Conservation (phyloP, 2,113 vertebrate species). For the Pollachius pollachius region DNA sequence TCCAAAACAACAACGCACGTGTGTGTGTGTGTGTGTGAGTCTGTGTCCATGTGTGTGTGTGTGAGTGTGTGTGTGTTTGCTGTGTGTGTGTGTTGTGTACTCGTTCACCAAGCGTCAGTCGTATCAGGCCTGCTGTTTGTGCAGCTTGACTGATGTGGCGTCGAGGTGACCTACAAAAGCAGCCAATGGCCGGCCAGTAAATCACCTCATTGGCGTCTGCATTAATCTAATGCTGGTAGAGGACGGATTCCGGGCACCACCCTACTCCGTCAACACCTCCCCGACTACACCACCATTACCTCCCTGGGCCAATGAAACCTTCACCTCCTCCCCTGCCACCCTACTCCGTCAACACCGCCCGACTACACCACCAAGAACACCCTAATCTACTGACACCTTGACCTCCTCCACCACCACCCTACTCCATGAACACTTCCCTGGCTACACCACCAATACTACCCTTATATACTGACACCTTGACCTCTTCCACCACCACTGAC, state of each 20-base stretch:
- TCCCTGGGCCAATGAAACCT: no score
- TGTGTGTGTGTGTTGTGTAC: conserved; percentile 37
- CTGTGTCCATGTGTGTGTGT: conserved; percentile 7
- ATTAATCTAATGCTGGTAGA: conserved; percentile 68
- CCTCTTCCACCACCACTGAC: conserved; percentile 21
- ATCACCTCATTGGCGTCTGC: conserved; percentile 61
- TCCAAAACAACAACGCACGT: conserved; percentile 17
- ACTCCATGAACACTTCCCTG: no score
- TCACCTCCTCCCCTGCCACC: neutral
- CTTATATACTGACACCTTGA: conserved; percentile 16
- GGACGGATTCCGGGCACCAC: conserved; percentile 64
- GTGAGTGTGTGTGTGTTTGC: conserved; percentile 12
- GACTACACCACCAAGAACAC: neutral
- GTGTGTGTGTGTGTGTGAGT: conserved; percentile 29
- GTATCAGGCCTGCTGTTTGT: conserved; percentile 71
- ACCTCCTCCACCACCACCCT: no score
- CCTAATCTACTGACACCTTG: no score
- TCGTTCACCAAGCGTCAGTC: conserved; percentile 56
- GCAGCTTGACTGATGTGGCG: conserved; percentile 72
- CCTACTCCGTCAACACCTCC: neutral
- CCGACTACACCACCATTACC: conserved; percentile 5
- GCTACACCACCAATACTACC: neutral
- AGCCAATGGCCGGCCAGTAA: conserved; percentile 66
- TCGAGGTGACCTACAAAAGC: conserved; percentile 72
- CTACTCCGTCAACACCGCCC: neutral